phyloP scores from a whole-genome alignment of 2,888 invertebrate species.

The Ypsolopha scabrella region DNA sequence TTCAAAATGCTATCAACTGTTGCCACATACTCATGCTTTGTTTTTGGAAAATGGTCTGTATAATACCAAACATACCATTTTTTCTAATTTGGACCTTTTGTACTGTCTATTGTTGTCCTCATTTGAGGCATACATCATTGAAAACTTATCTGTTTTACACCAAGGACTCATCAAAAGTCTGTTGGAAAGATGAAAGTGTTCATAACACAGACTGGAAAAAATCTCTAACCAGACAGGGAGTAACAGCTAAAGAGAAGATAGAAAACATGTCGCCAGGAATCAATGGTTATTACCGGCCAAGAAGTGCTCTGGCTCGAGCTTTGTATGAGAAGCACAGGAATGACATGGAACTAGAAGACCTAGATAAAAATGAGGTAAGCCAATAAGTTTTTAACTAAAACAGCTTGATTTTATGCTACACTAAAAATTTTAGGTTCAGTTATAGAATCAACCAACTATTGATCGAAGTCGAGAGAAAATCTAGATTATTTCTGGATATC shows the following conservation, averaged over 20 bases:
- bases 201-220: not conserved
- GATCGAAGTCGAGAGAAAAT: too few relatives aligned
- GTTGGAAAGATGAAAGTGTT: conserved; percentile 23
- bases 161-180: conserved; percentile 28
- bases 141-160: conserved; percentile 35
- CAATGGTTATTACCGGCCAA: conserved; percentile 71
- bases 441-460: too few relatives aligned
- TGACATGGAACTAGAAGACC: conserved; percentile 74
- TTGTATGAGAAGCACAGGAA: conserved; percentile 79
- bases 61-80: too few relatives aligned
- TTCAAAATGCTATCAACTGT: too few relatives aligned
- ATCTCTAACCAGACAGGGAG: too few relatives aligned
- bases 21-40: too few relatives aligned
- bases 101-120: too few relatives aligned
- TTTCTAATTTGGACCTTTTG: too few relatives aligned
- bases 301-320: conserved; percentile 78
- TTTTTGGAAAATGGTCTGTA: too few relatives aligned
- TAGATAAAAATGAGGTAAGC: conserved; percentile 79
- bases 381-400: conserved; percentile 1
- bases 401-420: too few relatives aligned
- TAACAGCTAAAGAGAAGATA: conserved; percentile 3
- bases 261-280: conserved; percentile 41
- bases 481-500: too few relatives aligned
- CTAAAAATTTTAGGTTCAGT: too few relatives aligned
- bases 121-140: conserved; percentile 15